Conservation (phyloP, 2,113 vertebrate genomes). For the Marcusenius ussheri region DNA sequence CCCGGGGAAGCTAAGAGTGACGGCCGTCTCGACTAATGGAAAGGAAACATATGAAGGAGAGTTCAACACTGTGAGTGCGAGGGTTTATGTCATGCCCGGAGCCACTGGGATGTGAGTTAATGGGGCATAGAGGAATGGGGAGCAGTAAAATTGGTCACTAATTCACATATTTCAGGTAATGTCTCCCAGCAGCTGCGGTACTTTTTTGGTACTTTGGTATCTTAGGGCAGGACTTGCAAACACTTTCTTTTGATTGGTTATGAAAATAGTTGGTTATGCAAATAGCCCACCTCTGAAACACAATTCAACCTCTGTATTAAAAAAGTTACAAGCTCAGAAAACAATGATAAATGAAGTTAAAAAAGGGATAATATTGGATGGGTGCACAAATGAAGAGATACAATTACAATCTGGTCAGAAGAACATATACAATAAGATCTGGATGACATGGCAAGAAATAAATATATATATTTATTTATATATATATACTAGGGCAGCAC, state of each 20-base stretch:
- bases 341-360: neutral
- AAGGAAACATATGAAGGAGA: constrained; percentile 52
- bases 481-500: neutral
- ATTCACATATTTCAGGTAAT: neutral
- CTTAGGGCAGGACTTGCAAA: neutral
- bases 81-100: neutral
- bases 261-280: neutral
- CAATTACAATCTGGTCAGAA: neutral
- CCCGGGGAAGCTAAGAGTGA: constrained; percentile 62
- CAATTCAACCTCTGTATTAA: neutral
- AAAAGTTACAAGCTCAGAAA: neutral
- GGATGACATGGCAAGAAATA: neutral
- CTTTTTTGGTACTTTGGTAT: neutral
- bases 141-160: neutral
- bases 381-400: neutral
- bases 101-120: neutral
- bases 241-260: neutral
- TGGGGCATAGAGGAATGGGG: neutral
- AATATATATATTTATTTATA: neutral
- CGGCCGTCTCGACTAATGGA: constrained; percentile 46
- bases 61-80: constrained; percentile 69
- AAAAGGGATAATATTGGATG: neutral
- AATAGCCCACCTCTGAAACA: neutral
- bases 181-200: neutral
- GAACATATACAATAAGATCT: neutral